Evolutionary conservation across 2,888 invertebrate species (phyloP).

Genomic region (Tenthredo notha): DNA sequence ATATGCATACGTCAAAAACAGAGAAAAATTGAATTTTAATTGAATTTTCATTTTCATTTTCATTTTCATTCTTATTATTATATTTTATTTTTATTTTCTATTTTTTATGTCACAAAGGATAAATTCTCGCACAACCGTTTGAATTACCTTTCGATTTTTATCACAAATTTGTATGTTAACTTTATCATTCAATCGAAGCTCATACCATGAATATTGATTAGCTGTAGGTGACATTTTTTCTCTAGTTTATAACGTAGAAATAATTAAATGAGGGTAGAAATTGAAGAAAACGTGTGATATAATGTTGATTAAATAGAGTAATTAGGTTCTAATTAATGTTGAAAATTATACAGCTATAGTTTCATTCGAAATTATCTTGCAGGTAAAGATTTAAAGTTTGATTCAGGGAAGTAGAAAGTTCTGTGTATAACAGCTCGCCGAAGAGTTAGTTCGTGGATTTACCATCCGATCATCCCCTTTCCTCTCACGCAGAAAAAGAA

Average conservation of each 20-base stretch:
- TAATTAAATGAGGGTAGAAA: background rate
- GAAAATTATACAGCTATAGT: background rate
- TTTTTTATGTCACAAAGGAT: background rate
- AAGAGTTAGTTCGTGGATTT: constrained; percentile 10
- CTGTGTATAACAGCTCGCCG: background rate
- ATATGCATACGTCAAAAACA: background rate
- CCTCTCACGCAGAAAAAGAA: background rate
- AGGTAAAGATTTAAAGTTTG: background rate
- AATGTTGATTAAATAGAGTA: background rate
- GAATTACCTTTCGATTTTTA: background rate
- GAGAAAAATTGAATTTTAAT: background rate
- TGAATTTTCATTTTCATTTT: background rate
- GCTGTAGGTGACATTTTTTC: background rate
- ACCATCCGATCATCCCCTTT: constrained; percentile 16
- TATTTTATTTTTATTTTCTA: background rate
- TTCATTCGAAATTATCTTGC: background rate
- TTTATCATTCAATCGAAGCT: background rate
- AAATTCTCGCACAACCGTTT: background rate
- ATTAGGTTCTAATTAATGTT: background rate
- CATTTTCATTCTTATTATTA: no score
- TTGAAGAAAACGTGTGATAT: background rate
- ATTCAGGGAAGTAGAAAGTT: background rate
- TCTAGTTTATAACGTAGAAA: background rate
- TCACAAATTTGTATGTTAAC: background rate
- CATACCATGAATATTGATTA: background rate